Percentiles rank a stretch among this genome's conserved stretches.
Conservation (phyloP, 1,140 invertebrate species). For the Drosophila funebris region DNA sequence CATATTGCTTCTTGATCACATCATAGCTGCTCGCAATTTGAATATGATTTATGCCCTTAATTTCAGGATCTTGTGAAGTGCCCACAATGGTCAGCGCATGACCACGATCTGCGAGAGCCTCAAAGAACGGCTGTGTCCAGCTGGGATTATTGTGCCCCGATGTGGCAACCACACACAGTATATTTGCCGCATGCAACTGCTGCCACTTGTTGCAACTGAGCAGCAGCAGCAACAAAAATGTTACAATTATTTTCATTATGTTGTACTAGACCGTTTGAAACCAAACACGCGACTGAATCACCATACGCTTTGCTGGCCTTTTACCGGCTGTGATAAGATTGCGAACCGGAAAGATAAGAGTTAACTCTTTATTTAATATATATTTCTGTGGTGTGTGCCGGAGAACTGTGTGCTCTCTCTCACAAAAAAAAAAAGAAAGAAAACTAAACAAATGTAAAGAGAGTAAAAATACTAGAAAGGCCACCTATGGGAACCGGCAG, state of each 20-base stretch:
- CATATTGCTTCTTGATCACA: conserved; percentile 48
- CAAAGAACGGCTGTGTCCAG: conserved; percentile 50
- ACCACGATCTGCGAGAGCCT: conserved; percentile 48
- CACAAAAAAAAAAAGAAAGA: not conserved
- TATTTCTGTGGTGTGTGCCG: not conserved
- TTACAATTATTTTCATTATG: conserved; percentile 30
- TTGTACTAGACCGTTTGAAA: not conserved
- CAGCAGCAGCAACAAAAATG: conserved; percentile 11
- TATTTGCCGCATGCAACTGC: conserved; percentile 36
- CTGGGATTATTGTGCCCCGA: conserved; percentile 47
- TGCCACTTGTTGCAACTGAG: conserved; percentile 15
- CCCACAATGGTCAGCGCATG: conserved; percentile 48
- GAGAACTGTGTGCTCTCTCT: not conserved
- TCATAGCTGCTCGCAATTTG: conserved; percentile 43
- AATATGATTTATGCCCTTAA: conserved; percentile 10
- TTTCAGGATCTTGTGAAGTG: not conserved
- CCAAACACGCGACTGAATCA: conserved; percentile 33
- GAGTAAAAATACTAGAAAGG: not conserved
- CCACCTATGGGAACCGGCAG: not conserved
- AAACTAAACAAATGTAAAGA: not conserved
- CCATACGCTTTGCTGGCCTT: not conserved
- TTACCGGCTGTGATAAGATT: conserved; percentile 48
- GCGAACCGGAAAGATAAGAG: not conserved
- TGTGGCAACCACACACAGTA: conserved; percentile 54
- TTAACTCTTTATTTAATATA: not conserved